Conservation (phyloP, 2,113 vertebrate species). For the Dermatemys mawii region DNA sequence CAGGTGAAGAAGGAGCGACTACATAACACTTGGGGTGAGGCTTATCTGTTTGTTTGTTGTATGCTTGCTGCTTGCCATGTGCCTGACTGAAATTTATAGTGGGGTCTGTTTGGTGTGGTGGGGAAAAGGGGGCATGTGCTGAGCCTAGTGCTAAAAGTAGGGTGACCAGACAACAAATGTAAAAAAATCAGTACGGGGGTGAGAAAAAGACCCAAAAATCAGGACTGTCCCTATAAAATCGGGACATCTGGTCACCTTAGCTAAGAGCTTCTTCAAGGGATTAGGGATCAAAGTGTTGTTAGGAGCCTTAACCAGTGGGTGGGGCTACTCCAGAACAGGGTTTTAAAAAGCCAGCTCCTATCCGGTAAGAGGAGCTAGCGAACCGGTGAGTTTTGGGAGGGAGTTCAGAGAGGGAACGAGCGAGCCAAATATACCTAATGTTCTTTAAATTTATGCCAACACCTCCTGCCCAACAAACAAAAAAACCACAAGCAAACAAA, state of each 20-base stretch:
- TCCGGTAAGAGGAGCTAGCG: background rate
- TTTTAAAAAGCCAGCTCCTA: background rate
- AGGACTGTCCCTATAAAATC: too few species aligned
- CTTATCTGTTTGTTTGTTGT: background rate
- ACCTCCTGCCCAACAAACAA: background rate
- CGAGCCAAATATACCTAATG: background rate
- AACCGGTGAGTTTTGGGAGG: background rate
- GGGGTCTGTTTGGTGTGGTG: background rate
- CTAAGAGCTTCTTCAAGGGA: too few species aligned
- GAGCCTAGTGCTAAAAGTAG: too few species aligned
- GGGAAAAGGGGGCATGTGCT: background rate
- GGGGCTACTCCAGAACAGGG: background rate
- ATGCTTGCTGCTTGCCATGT: background rate
- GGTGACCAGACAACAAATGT: too few species aligned
- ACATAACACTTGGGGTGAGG: background rate
- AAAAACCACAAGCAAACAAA: too few species aligned
- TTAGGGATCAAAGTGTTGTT: background rate
- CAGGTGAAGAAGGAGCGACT: background rate
- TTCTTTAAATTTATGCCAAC: background rate
- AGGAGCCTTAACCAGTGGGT: background rate
- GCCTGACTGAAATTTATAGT: background rate
- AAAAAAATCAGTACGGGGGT: too few species aligned
- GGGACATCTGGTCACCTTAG: too few species aligned
- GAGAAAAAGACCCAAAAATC: too few species aligned
- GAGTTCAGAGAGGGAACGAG: background rate